Evolutionary conservation across 2,113 vertebrate species (phyloP).

Genomic region (Pteropus alecto): DNA sequence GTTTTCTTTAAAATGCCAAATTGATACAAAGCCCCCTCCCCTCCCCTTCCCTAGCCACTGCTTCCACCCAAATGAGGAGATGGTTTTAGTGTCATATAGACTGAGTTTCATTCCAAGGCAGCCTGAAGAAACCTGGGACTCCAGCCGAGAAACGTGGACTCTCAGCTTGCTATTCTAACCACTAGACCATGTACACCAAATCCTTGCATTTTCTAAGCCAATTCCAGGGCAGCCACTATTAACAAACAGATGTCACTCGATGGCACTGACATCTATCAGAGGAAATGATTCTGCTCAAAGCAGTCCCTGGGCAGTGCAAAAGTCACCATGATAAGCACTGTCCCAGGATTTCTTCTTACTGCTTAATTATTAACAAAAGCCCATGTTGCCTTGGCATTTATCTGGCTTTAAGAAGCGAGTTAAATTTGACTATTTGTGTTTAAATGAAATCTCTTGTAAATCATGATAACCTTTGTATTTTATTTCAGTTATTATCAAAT

Average conservation of each 20-base stretch:
- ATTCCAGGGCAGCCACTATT: conserved; percentile 61
- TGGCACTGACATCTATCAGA: conserved; percentile 64
- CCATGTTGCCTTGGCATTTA: conserved; percentile 31
- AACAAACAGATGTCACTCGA: conserved; percentile 69
- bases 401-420: conserved; percentile 59
- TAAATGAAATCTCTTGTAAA: conserved; percentile 44
- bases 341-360: background rate
- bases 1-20: background rate
- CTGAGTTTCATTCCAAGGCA: background rate
- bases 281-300: conserved; percentile 50
- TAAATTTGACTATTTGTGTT: conserved; percentile 45
- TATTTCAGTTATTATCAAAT: conserved; percentile 27
- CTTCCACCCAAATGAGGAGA: background rate
- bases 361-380: conserved; percentile 35
- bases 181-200: conserved; percentile 28
- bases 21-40: background rate
- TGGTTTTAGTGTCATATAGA: background rate
- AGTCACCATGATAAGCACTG: background rate
- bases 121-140: conserved; percentile 42
- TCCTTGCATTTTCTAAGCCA: conserved; percentile 44
- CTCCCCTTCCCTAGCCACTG: background rate
- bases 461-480: conserved; percentile 25
- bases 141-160: conserved; percentile 37
- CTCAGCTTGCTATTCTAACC: conserved; percentile 29
- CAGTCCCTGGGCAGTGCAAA: conserved; percentile 18